Percentiles rank a stretch among this genome's conserved stretches.
Evolutionary conservation across 2,888 invertebrate genomes (phyloP).

Genomic region (Rotaria socialis): DNA sequence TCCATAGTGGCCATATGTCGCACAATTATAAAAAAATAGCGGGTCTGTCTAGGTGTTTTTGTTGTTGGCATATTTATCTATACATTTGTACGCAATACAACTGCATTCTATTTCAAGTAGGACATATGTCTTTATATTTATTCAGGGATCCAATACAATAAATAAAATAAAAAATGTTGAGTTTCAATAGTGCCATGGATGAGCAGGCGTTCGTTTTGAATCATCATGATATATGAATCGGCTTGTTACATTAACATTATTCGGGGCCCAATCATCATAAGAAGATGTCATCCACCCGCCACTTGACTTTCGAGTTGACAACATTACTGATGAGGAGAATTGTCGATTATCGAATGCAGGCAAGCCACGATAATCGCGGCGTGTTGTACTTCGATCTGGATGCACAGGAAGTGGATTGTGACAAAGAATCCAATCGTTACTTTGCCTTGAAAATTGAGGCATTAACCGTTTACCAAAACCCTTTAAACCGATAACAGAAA

Average conservation of each 20-base stretch:
- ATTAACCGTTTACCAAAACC: slow-evolving; percentile 21
- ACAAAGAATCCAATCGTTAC: neutral
- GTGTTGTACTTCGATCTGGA: neutral
- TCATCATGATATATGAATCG: slow-evolving; percentile 9
- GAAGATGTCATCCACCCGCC: neutral
- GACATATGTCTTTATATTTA: neutral
- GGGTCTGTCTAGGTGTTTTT: neutral
- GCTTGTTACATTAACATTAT: neutral
- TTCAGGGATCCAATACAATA: neutral
- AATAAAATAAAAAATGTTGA: neutral
- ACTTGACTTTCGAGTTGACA: neutral
- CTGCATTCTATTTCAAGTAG: neutral
- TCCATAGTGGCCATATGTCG: neutral
- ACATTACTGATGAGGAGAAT: neutral
- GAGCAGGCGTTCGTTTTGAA: neutral
- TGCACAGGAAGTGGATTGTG: slow-evolving; percentile 12
- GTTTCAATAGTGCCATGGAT: slow-evolving; percentile 14
- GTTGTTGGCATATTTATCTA: neutral
- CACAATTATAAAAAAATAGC: neutral
- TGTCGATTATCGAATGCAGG: neutral
- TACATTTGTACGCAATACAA: neutral
- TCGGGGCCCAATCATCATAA: neutral
- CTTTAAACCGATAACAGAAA: neutral
- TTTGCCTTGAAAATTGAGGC: neutral
- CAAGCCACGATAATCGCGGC: slow-evolving; percentile 18